Evolutionary conservation across 2,797 vertebrate species (phyloP), one percentile per base, ranked within the genome.

Genomic region (Forpus xanthops): DNA sequence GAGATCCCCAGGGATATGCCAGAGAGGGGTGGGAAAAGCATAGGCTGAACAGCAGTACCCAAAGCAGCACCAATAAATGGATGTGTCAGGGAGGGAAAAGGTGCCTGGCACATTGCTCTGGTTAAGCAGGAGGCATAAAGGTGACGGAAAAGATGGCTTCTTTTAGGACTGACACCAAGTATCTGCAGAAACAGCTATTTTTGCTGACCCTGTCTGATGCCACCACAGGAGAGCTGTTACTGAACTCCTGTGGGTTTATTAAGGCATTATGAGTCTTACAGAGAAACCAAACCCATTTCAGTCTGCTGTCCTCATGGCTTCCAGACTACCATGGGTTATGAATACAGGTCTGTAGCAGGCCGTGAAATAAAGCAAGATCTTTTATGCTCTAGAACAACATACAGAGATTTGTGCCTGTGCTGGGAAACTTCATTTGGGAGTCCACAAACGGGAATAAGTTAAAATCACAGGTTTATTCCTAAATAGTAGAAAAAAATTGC

Each of bases 401-500:
- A 37, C 33, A 21, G 83, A 72, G 31, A 12, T 35, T 49, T 49
- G 33, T 47, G 12, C n/a, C 52, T 64, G 58, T 1, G 2, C 52
- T 89, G 74, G 41, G 79, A 89, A 80, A 44, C 50, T 65, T 77
- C 27, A 42, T 47, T 86, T 75, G 66, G 53, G 55, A 44, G 8
- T n/a, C 53, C 42, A 72, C 39, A 30, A 61, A 24, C 49, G 17
- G n/a, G n/a, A 89, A 16, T 65, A 85, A 53, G 67, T 76, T 81
- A 84, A 87, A 94, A 45, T 58, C 62, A 66, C 42, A n/a, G 23
- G 53, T 94, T 74, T 65, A 45, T 75, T 93, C 80, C 77, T 94
- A 93, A 94, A 67, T 64, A 30, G 17, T 61, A 71, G 60, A 61
- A 87, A 80, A 61, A 78, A 90, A 91, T 83, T 68, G 75, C 91